Percentiles rank a stretch among this genome's conserved stretches.
Conservation (phyloP, 1,140 invertebrate genomes). For the Aporrectodea caliginosa region DNA sequence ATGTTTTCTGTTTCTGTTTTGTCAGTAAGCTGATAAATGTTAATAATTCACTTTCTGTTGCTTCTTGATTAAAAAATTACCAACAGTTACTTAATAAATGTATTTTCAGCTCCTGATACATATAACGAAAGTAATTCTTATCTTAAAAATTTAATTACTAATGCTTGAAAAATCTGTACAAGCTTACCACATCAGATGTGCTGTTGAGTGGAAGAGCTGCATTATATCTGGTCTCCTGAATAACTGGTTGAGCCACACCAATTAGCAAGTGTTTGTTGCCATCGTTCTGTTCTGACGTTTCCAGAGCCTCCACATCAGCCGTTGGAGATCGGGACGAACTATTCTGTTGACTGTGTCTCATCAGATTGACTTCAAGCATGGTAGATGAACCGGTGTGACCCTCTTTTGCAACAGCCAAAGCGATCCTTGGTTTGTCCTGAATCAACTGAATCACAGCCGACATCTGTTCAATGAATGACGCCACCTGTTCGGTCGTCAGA, state of each 20-base stretch:
- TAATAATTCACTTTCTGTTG: no score
- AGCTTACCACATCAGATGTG: not conserved
- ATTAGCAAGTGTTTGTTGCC: not conserved
- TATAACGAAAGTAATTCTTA: no score
- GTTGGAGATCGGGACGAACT: not conserved
- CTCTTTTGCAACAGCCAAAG: constrained; percentile 10
- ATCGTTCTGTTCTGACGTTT: not conserved
- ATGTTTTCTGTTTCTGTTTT: no score
- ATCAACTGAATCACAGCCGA: constrained; percentile 79
- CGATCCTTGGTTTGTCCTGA: constrained; percentile 67
- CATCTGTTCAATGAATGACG: constrained; percentile 75
- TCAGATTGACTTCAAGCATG: not conserved
- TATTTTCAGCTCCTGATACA: no score
- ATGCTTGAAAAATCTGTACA: no score
- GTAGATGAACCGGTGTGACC: not conserved
- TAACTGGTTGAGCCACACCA: not conserved
- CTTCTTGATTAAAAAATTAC: no score
- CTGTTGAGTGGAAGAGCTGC: not conserved
- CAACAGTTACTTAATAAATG: no score
- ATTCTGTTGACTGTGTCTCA: not conserved
- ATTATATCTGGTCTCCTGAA: not conserved
- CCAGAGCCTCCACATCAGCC: not conserved
- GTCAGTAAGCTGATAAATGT: no score
- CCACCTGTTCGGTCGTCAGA: constrained; percentile 73
- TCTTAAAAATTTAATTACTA: no score